Evolutionary conservation across 2,888 invertebrate species (phyloP), one percentile per base, ranked within the genome.

Genomic region (Alcis repandata): DNA sequence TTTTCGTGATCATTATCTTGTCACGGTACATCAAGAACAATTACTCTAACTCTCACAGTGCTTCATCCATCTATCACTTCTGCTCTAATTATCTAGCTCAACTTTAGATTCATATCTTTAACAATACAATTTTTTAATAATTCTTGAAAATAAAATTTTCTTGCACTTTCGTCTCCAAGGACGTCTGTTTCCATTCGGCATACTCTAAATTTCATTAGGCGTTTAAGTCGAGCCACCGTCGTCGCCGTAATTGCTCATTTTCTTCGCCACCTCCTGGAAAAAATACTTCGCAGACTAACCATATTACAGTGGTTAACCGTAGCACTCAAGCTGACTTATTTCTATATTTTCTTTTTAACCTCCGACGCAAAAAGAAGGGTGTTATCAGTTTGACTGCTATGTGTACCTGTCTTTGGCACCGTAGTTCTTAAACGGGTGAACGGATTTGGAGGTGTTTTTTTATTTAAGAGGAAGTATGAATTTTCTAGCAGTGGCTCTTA

Each of bases 181-280:
- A 63, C 73, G 60, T 67, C 86, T 45, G 68, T 80, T 80, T 85
- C 79, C 85, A 83, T 85, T 84, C 78, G 83, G 84, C 87, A 90
- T 91, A 90, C 88, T 90, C 90, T 92, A 92, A 92, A 93, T 93
- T 92, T 92, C 90, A 92, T 93, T 91, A 93, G 85, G 85, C 85
- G 90, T 88, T 89, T 87, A 90, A 89, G 86, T 89, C 85, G 87
- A 88, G 88, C 88, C 85, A 88, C 91, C 89, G 87, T 83, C 89
- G 83, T 76, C 86, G 78, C 65, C 83, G 83, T 91, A 92, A 92
- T 92, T 91, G 91, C 91, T 92, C 90, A 92, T 92, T 91, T 92
- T 87, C 89, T 79, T 80, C 87, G 84, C 83, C 86, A 84, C 86
- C 85, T 87, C 80, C 82, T 80, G 79, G 76, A 89, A 90, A 90